Evolutionary conservation across 2,797 vertebrate species (phyloP).

Genomic region (Pipistrellus pipistrellus): DNA sequence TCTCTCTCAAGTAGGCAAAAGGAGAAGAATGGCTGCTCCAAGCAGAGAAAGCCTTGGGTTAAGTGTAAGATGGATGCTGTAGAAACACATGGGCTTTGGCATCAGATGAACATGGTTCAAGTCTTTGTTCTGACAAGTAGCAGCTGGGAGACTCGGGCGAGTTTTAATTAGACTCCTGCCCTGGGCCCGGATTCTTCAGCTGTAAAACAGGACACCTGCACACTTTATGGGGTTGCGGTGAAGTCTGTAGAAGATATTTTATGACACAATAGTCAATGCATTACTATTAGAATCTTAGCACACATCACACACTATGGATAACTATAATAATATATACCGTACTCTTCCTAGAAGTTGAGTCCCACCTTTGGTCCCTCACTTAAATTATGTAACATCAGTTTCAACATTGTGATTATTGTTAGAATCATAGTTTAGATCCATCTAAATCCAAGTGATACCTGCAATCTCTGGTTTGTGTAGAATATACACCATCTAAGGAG

Average conservation of each 20-base stretch:
- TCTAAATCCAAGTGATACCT: not conserved
- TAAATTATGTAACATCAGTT: not conserved
- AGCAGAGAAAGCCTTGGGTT: not conserved
- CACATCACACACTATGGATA: not conserved
- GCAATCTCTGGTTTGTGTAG: not conserved
- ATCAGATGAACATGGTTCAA: not conserved
- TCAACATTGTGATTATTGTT: not conserved
- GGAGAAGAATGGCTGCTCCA: not conserved
- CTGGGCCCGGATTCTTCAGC: not conserved
- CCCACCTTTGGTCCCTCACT: not conserved
- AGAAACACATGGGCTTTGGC: not conserved
- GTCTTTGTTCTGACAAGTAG: conserved; percentile 31
- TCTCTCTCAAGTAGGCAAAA: not conserved
- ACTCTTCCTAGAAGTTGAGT: not conserved
- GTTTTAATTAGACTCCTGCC: conserved; percentile 49
- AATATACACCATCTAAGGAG: not conserved
- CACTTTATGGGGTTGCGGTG: not conserved
- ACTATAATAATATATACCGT: not conserved
- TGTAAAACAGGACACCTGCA: not conserved
- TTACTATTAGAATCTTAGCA: not conserved
- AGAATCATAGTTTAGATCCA: not conserved
- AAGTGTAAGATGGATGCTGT: not conserved
- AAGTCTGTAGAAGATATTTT: not conserved
- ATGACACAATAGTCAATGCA: not conserved
- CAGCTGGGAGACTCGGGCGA: not conserved